These are phyloP conservation scores for Panthera uncia DNA, from an alignment of 2,113 vertebrate genomes.

Conservation along the genomic window DNA sequence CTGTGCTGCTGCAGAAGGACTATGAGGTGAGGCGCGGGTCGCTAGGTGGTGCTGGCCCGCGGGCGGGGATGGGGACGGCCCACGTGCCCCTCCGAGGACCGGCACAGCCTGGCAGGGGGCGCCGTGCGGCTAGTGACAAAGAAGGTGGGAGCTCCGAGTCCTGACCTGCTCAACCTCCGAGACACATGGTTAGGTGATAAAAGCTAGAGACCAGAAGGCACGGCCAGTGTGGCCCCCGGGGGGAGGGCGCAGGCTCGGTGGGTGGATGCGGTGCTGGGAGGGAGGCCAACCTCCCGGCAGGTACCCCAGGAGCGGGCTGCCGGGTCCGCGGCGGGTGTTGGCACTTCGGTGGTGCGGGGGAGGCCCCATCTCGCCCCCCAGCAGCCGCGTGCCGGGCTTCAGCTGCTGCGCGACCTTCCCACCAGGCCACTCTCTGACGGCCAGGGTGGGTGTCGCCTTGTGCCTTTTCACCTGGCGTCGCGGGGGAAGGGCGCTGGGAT, in stretches of 20 bases:
- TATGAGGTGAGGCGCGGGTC: conserved; percentile 87
- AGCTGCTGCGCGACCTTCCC: neutral
- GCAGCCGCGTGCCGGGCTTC: rapidly evolving
- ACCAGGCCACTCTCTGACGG: neutral
- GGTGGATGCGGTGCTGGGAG: neutral
- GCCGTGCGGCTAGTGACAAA: rapidly evolving
- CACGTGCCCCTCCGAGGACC: rapidly evolving
- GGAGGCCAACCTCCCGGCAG: rapidly evolving
- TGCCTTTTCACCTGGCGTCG: neutral
- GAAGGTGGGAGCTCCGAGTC: rapidly evolving
- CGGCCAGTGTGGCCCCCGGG: rapidly evolving
- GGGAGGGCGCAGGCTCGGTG: rapidly evolving
- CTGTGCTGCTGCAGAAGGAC: conserved; percentile 90
- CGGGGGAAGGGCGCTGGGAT: neutral
- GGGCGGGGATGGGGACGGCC: neutral
- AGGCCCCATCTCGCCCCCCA: rapidly evolving
- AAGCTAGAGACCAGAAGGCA: neutral
- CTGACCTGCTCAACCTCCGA: too few relatives aligned
- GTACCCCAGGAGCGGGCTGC: neutral
- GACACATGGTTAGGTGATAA: too few relatives aligned
- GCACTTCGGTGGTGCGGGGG: too few relatives aligned
- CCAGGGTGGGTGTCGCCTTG: rapidly evolving
- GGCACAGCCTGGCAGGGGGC: neutral
- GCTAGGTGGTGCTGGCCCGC: rapidly evolving
- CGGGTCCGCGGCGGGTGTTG: rapidly evolving